Evolutionary conservation across 2,797 vertebrate genomes (phyloP).

Genomic region (Pantherophis alleghaniensis): DNA sequence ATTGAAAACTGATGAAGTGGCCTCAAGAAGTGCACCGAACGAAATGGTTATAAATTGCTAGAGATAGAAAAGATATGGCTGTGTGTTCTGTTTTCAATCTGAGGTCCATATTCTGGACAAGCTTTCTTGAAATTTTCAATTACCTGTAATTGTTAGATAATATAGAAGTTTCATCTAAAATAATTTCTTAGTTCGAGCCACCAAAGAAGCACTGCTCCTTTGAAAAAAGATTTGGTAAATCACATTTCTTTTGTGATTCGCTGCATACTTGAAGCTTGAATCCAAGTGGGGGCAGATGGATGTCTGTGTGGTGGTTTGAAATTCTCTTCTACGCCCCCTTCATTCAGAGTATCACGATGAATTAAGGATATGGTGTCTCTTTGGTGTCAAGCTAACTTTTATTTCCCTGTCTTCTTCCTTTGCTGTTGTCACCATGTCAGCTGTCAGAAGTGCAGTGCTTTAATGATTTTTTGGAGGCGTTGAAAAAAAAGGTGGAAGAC

Average conservation of each 20-base stretch:
- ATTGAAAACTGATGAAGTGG: conserved; percentile 19
- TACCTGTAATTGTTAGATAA: background rate
- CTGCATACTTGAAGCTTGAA: background rate
- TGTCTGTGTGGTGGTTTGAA: conserved; percentile 8
- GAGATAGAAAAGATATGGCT: conserved; percentile 8
- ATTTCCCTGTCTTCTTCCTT: conserved; percentile 27
- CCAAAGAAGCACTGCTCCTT: background rate
- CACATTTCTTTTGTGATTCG: conserved; percentile 17
- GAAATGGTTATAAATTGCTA: background rate
- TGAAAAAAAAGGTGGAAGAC: conserved; percentile 84
- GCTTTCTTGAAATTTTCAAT: conserved; percentile 35
- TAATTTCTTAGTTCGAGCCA: conserved; percentile 25
- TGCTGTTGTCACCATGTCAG: conserved; percentile 50
- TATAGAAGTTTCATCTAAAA: background rate
- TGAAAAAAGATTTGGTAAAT: conserved; percentile 21
- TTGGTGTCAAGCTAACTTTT: conserved; percentile 1
- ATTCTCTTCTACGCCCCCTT: conserved; percentile 9
- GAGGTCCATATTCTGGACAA: conserved; percentile 1
- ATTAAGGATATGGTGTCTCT: conserved; percentile 8
- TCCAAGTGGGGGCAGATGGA: conserved; percentile 3
- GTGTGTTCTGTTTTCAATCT: background rate
- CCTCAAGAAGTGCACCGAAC: background rate
- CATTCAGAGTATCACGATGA: conserved; percentile 19
- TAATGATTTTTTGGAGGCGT: conserved; percentile 84
- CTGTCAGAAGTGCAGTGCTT: conserved; percentile 78